Conservation (phyloP, 1,140 invertebrate species). For the Pachyrhynchus sulphureomaculatus region DNA sequence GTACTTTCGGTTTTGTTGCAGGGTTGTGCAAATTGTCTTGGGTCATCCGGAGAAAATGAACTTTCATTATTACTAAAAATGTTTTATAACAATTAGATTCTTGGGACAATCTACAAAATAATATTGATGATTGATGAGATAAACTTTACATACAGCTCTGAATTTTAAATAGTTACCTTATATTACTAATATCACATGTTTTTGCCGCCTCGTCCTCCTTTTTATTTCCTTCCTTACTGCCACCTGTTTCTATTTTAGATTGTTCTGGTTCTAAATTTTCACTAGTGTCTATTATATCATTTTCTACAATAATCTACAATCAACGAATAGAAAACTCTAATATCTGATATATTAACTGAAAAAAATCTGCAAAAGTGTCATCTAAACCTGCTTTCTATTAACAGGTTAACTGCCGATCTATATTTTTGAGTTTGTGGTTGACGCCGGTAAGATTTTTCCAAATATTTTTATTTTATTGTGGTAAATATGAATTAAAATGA, state of each 20-base stretch:
- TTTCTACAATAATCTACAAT: background rate
- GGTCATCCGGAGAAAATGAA: background rate
- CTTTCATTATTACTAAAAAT: background rate
- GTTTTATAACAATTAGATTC: no score
- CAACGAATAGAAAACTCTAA: no score
- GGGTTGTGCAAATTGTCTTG: background rate
- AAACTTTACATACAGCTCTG: no score
- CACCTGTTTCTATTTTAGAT: conserved; percentile 13
- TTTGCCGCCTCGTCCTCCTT: conserved; percentile 28
- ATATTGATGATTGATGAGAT: background rate
- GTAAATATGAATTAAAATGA: no score
- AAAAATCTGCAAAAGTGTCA: no score
- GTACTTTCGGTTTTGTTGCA: background rate
- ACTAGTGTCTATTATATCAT: background rate
- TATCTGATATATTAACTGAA: no score
- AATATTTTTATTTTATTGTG: no score
- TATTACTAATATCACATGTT: conserved; percentile 35
- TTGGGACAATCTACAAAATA: background rate
- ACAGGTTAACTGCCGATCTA: no score
- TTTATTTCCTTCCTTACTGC: conserved; percentile 5
- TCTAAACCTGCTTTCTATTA: no score
- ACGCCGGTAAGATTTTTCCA: no score
- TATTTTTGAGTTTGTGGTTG: no score
- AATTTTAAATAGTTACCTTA: conserved; percentile 9
- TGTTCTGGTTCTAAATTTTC: conserved; percentile 12